Evolutionary conservation across 2,113 vertebrate species (phyloP), one percentile per base, ranked within the genome.

Genomic region (Pseudorhombus dupliciocellatus): DNA sequence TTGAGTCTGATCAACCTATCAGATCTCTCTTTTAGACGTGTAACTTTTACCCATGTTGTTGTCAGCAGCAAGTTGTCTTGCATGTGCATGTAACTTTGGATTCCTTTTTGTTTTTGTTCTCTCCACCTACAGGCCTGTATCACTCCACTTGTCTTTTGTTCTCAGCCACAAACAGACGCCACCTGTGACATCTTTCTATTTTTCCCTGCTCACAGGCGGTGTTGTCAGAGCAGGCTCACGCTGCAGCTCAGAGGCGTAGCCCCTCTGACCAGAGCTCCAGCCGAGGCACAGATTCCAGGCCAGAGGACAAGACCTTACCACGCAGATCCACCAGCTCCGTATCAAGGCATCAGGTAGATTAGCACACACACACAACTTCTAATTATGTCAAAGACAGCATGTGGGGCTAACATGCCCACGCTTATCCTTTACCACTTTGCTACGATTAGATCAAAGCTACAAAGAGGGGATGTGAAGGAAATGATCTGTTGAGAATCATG

Each of bases 401-500:
- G 44, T 76, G 79, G 77, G 63, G 69, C 72, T 73, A 50, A 77
- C 76, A 73, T 75, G 64, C 66, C 57, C 71, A 50, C 77, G 61
- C 65, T 56, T 77, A 77, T 46, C 73, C 53, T 56, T 73, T 62
- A 66, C 59, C 30, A 42, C 56, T 82, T 73, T n/a, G 58, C 69
- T 77, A 59, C 57, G 66, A 65, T 85, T 69, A 89, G 88, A 87
- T 88, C 86, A 90, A 90, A 89, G 87, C 48, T 65, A 70, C 24
- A 73, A 66, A 78, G 66, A 76, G 73, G 55, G 74, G 66, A 81
- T 84, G 58, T 31, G 77, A 79, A 73, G 74, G 69, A 83, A 87
- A 75, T 50, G 53, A 75, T 86, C 74, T 84, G 67, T 81, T 75
- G 75, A 81, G 73, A 85, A 76, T 88, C 91, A 91, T 92, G 89